Evolutionary conservation across 2,797 vertebrate species (phyloP).

Genomic region (Hydrolagus colliei): DNA sequence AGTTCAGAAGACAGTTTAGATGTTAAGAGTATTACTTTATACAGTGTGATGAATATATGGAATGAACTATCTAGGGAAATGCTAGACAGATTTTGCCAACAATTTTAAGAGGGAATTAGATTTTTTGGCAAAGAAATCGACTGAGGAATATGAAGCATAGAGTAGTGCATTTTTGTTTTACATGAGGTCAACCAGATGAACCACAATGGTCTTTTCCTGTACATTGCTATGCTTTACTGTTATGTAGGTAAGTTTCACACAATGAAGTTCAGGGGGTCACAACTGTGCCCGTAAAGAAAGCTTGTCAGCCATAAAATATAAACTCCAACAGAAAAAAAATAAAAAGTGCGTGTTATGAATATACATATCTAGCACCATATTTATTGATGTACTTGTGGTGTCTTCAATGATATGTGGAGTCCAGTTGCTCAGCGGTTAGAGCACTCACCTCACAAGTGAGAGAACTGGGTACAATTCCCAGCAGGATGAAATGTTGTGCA

Average conservation of each 20-base stretch:
- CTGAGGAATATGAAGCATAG: not conserved
- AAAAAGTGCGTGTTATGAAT: constrained; percentile 7
- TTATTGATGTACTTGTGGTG: not conserved
- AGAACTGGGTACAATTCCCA: too few species aligned
- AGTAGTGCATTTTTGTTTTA: not conserved
- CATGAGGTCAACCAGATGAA: not conserved
- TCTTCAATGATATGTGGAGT: too few species aligned
- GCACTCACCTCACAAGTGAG: too few species aligned
- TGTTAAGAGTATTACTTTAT: too few species aligned
- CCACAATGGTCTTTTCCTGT: too few species aligned
- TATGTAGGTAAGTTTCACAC: not conserved
- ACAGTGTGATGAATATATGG: too few species aligned
- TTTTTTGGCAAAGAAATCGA: not conserved
- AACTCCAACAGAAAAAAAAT: constrained; percentile 1
- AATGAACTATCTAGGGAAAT: not conserved
- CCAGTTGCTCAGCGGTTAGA: too few species aligned
- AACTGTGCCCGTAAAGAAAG: not conserved
- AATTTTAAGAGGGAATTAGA: not conserved
- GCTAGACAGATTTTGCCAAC: not conserved
- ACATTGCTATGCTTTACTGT: not conserved
- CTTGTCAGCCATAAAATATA: not conserved
- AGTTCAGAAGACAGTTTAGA: too few species aligned
- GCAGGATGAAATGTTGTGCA: too few species aligned
- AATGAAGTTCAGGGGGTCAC: not conserved
- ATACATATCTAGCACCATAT: constrained; percentile 1